Conservation (phyloP, 2,113 vertebrate species). For the Myotis brandtii region DNA sequence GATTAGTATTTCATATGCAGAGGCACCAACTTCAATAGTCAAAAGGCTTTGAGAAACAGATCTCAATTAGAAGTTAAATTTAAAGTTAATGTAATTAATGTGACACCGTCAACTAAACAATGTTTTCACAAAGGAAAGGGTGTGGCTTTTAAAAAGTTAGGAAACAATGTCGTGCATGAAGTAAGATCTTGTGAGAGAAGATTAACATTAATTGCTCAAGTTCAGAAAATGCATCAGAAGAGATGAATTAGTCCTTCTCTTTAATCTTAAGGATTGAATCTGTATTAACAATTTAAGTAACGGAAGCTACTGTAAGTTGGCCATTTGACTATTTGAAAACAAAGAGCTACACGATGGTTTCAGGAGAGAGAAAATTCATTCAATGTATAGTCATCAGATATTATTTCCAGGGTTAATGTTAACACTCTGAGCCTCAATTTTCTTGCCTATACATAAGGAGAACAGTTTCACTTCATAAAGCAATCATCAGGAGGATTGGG, state of each 20-base stretch:
- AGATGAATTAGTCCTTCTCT: background rate
- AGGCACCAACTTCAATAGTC: background rate
- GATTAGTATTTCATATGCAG: background rate
- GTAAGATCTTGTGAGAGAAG: background rate
- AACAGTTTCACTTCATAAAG: background rate
- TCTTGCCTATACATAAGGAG: background rate
- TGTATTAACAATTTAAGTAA: background rate
- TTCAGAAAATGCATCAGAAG: background rate
- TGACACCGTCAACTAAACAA: background rate
- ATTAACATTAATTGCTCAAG: background rate
- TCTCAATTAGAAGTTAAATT: background rate
- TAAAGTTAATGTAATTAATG: background rate
- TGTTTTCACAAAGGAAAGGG: background rate
- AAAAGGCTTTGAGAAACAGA: background rate
- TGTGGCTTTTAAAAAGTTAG: background rate
- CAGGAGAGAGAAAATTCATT: background rate
- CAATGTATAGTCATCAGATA: background rate
- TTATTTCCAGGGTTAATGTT: background rate
- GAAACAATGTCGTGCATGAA: background rate
- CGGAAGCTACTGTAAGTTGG: background rate
- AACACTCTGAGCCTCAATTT: background rate
- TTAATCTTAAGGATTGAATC: background rate
- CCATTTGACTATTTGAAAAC: background rate
- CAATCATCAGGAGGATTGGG: background rate
- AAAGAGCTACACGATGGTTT: background rate